Evolutionary conservation across 2,113 vertebrate genomes (phyloP).

Genomic region (Oostethus manadensis): DNA sequence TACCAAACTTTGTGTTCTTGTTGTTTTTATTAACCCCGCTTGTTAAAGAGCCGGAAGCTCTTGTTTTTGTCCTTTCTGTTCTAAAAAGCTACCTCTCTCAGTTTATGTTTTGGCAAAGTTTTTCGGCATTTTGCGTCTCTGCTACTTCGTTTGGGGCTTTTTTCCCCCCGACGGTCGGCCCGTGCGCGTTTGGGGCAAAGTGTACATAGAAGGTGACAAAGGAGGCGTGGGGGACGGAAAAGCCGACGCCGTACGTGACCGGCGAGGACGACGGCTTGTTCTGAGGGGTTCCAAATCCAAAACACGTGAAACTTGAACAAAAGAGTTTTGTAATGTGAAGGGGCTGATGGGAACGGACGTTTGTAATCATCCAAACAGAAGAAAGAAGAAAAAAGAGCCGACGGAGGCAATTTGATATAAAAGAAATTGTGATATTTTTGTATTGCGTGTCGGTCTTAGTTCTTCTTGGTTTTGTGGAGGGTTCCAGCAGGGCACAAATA

Average conservation of each 20-base stretch:
- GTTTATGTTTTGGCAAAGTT: constrained; percentile 40
- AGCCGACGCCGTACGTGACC: constrained; percentile 71
- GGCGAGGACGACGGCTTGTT: constrained; percentile 58
- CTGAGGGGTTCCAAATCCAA: constrained; percentile 64
- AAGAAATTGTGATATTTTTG: constrained; percentile 94
- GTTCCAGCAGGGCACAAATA: constrained; percentile 75
- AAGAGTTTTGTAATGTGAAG: constrained; percentile 83
- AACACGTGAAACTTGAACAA: constrained; percentile 82
- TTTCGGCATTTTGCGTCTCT: constrained; percentile 72
- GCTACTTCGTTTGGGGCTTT: constrained; percentile 76
- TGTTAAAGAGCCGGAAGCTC: constrained; percentile 66
- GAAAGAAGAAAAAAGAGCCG: constrained; percentile 61
- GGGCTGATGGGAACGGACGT: constrained; percentile 71
- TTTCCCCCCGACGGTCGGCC: constrained; percentile 50
- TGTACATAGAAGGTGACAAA: constrained; percentile 61
- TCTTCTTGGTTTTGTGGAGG: constrained; percentile 72
- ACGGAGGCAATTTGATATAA: constrained; percentile 81
- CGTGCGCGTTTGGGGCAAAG: constrained; percentile 64
- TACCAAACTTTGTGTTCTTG: constrained; percentile 82
- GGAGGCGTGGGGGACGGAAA: constrained; percentile 5
- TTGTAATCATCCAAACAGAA: constrained; percentile 64
- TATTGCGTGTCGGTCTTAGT: constrained; percentile 83
- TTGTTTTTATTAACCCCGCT: constrained; percentile 64
- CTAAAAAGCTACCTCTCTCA: constrained; percentile 97
- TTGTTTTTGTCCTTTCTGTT: constrained; percentile 63